A percentile compares a stretch with the other conserved stretches of the same genome.
phyloP scores from a whole-genome alignment of 2,888 invertebrate genomes.

The Allolobophora icterica region DNA sequence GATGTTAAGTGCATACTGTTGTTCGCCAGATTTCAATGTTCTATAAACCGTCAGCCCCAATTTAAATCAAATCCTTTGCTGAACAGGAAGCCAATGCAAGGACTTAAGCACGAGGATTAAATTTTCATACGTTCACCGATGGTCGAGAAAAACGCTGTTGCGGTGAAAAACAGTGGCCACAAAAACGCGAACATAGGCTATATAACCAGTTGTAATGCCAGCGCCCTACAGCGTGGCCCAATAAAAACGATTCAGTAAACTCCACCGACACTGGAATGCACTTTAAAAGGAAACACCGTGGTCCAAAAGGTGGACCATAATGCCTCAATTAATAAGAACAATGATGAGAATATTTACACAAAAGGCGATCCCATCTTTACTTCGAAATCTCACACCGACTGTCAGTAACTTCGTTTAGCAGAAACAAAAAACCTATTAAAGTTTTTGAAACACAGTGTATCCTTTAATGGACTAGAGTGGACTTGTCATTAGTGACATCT shows the following conservation, averaged over 20 bases:
- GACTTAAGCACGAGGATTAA: too few species aligned
- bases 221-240: not conserved
- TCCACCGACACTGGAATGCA: not conserved
- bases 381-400: not conserved
- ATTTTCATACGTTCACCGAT: too few species aligned
- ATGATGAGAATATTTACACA: too few species aligned
- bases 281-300: not conserved
- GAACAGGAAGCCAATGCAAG: too few species aligned
- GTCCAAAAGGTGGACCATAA: not conserved
- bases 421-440: not conserved
- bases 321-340: not conserved
- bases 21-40: too few species aligned
- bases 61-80: too few species aligned
- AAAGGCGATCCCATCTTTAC: not conserved
- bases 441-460: not conserved
- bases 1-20: too few species aligned
- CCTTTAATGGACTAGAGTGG: not conserved
- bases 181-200: not conserved
- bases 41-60: too few species aligned
- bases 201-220: not conserved
- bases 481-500: not conserved
- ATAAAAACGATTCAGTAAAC: too few species aligned
- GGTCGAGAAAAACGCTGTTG: not conserved
- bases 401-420: not conserved
- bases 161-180: not conserved